phyloP scores from a whole-genome alignment of 2,797 vertebrate genomes.

The Tauraco hartlaubi region DNA sequence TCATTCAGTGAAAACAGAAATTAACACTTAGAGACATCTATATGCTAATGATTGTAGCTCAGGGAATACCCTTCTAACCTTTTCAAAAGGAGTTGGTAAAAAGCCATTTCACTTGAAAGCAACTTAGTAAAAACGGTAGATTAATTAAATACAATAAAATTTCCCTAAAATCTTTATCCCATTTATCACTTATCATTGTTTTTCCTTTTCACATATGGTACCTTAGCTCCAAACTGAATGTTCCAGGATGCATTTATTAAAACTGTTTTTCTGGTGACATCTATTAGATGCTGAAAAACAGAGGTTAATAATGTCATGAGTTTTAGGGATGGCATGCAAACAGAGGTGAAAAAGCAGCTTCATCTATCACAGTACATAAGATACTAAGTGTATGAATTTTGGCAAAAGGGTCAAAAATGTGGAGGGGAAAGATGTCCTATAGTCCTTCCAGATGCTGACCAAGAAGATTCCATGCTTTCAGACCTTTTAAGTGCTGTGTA shows the following conservation, averaged over 20 bases:
- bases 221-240: constrained; percentile 53
- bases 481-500: background rate
- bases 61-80: constrained; percentile 85
- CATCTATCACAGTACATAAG: constrained; percentile 15
- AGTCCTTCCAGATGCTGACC: background rate
- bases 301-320: constrained; percentile 47
- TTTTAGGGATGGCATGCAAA: constrained; percentile 48
- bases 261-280: constrained; percentile 63
- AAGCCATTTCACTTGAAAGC: constrained; percentile 84
- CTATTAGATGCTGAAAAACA: constrained; percentile 70
- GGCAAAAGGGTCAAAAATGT: constrained; percentile 18
- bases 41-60: constrained; percentile 85
- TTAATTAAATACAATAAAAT: constrained; percentile 84
- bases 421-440: background rate
- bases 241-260: constrained; percentile 64
- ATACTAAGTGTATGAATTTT: constrained; percentile 55
- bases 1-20: constrained; percentile 85
- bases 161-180: constrained; percentile 79
- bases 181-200: constrained; percentile 77
- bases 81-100: constrained; percentile 81
- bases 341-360: constrained; percentile 50
- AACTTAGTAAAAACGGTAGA: constrained; percentile 82
- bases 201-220: constrained; percentile 61
- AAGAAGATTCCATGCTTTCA: background rate
- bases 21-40: constrained; percentile 85